Evolutionary conservation across 2,113 vertebrate species (phyloP), one percentile per base, ranked within the genome.

Genomic region (Micronisus gabar): DNA sequence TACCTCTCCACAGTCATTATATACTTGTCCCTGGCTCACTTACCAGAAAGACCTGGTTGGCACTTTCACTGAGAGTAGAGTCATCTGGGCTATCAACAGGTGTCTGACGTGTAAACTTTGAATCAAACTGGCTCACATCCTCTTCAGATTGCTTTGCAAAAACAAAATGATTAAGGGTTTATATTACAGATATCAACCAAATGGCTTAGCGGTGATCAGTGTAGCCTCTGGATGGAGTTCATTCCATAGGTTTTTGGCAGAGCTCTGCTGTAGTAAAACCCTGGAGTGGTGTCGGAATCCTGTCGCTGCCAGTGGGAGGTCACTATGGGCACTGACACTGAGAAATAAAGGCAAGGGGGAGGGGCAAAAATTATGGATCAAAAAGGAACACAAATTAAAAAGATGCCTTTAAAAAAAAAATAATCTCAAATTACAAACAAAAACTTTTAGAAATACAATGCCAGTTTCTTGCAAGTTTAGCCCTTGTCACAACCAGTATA

Each of bases 1-100:
- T 30, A 81, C 40, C 63, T 40, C 58, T 86, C 34, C 67, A 30
- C 12, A 80, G 66, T 4, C 40, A 14, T 3, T 17, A 27, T n/a
- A 23, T 12, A 0, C 67, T n/a, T 2, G 3, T 22, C 74, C 47
- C 62, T 40, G 15, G 30, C 83, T 92, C 53, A 97, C 98, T 98
- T 98, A 99, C 99, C 99, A 99, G 97, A 98, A 99, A 99, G 98
- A 99, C 99, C 98, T 99, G 99, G 98, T 99, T 99, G 98, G 99
- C 99, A 98, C 99, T 99, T 99, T 99, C 99, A 85, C 99, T 99
- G 97, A 99, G 99, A 91, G 99, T 99, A 95, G 99, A 99, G 98
- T 99, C 99, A 93, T 99, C 99, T 25, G 99, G 99, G 97, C 99
- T 99, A 97, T 99, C 99, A 94, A 99, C 99, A 87, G 99, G 99